These are phyloP conservation scores for Microchirus variegatus DNA, from an alignment of 2,797 vertebrate species.

Conservation along the genomic window DNA sequence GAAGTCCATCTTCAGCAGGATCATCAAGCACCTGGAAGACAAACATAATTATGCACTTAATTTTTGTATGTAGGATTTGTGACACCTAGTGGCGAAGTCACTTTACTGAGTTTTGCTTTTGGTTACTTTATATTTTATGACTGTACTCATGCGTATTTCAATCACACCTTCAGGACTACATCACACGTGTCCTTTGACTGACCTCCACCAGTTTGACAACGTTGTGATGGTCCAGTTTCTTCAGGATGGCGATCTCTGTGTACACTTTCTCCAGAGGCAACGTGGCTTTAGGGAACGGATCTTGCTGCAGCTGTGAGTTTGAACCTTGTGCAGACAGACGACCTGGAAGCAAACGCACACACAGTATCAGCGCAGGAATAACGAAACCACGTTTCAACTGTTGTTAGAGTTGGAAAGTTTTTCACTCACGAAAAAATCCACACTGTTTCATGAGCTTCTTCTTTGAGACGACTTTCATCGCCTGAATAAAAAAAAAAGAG, in stretches of 20 bases:
- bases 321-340: constrained; percentile 86
- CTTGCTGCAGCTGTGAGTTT: constrained; percentile 68
- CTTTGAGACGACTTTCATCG: constrained; percentile 98
- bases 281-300: constrained; percentile 78
- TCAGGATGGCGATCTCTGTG: constrained; percentile 96
- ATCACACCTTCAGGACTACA: no score
- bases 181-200: constrained; percentile 27
- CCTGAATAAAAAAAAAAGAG: constrained; percentile 72
- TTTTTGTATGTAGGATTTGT: no score
- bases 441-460: constrained; percentile 94
- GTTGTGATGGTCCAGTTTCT: constrained; percentile 94
- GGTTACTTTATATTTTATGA: no score
- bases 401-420: background rate
- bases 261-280: constrained; percentile 89
- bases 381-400: no score
- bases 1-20: constrained; percentile 92
- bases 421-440: constrained; percentile 92
- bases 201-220: constrained; percentile 96
- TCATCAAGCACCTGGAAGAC: constrained; percentile 93
- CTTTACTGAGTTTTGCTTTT: no score
- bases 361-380: background rate
- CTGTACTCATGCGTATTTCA: no score
- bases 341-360: constrained; percentile 74
- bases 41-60: background rate
- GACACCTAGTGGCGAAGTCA: no score